Percentiles rank a stretch among this genome's conserved stretches.
Conservation (phyloP, 2,797 vertebrate genomes). For the Argentina silus region DNA sequence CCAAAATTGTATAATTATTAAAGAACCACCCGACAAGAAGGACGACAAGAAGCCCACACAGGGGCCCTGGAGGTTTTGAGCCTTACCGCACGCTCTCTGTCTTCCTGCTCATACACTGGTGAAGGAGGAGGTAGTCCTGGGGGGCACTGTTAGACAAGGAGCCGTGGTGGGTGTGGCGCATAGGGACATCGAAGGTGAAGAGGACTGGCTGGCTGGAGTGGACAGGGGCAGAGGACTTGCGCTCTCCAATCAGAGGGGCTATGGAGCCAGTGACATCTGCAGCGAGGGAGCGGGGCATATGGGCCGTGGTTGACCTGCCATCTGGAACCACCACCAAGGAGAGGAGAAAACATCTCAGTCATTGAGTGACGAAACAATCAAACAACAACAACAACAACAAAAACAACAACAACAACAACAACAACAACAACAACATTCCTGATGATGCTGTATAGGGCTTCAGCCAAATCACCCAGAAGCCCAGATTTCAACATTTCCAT, state of each 20-base stretch:
- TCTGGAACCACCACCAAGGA: constrained; percentile 72
- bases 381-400: too few species aligned
- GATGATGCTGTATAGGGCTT: too few species aligned
- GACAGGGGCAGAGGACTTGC: constrained; percentile 86
- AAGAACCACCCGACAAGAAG: too few species aligned
- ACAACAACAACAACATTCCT: too few species aligned
- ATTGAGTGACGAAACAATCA: too few species aligned
- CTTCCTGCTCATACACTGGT: constrained; percentile 98
- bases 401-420: too few species aligned
- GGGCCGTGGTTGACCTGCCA: constrained; percentile 81
- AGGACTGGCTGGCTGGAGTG: constrained; percentile 96
- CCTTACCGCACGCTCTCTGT: constrained; percentile 90
- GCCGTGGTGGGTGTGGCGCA: constrained; percentile 81
- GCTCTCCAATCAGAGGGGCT: constrained; percentile 84
- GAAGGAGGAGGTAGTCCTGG: constrained; percentile 98
- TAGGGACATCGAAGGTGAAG: constrained; percentile 93
- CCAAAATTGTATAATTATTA: constrained; percentile 62
- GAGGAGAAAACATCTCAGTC: background rate
- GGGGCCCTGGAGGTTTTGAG: too few species aligned
- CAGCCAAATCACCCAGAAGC: constrained; percentile 23
- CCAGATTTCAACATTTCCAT: constrained; percentile 22
- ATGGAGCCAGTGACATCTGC: constrained; percentile 82
- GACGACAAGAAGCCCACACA: too few species aligned
- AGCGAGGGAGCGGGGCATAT: constrained; percentile 86
- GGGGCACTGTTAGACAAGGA: constrained; percentile 92